Percentiles rank a stretch among this genome's conserved stretches.
Evolutionary conservation across 2,113 vertebrate genomes (phyloP).

Genomic region (Sialia sialis): DNA sequence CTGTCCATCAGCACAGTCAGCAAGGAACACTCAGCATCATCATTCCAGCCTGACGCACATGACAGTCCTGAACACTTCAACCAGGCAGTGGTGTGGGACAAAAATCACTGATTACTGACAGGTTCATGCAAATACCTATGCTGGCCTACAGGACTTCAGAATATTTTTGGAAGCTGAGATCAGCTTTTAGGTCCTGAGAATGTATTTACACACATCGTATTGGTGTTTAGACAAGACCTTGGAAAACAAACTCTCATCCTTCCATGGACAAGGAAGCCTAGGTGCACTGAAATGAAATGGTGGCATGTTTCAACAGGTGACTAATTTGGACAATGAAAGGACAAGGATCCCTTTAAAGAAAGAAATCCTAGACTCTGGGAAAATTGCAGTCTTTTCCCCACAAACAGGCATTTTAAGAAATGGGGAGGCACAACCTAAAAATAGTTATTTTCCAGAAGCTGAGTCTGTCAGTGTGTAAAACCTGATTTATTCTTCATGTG

Average conservation of each 20-base stretch:
- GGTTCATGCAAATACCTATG: background rate
- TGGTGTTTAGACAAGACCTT: background rate
- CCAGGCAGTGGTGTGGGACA: background rate
- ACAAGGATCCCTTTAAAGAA: background rate
- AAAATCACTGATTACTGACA: background rate
- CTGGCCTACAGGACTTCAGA: background rate
- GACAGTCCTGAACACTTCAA: background rate
- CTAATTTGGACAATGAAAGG: background rate
- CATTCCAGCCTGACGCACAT: background rate
- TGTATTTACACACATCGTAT: background rate
- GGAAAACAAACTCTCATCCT: background rate
- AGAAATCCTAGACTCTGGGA: background rate
- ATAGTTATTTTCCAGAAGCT: background rate
- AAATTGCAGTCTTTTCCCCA: background rate
- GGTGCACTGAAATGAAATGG: background rate
- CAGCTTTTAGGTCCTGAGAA: background rate
- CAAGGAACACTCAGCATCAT: background rate
- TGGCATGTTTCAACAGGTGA: background rate
- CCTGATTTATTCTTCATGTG: background rate
- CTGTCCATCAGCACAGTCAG: background rate
- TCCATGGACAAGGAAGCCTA: background rate
- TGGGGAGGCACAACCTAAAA: background rate
- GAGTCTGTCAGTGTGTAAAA: background rate
- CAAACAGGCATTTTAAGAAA: background rate
- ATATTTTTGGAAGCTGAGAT: background rate